Evolutionary conservation across 2,113 vertebrate species (phyloP).

Genomic region (Tachuris rubrigastra): DNA sequence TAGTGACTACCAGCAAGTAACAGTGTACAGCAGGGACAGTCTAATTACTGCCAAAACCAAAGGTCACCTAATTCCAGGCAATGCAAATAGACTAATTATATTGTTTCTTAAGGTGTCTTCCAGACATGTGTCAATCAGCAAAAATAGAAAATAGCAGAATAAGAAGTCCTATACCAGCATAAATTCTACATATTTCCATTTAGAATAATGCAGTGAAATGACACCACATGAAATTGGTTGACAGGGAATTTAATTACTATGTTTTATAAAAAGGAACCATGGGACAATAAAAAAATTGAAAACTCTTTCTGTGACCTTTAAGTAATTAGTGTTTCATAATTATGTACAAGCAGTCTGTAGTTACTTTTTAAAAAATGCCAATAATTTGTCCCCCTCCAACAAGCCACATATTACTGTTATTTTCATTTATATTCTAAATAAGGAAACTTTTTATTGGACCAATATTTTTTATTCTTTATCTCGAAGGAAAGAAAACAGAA

Average conservation of each 20-base stretch:
- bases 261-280: background rate
- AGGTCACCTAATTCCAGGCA: conserved; percentile 83
- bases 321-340: conserved; percentile 41
- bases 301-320: conserved; percentile 35
- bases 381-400: background rate
- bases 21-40: conserved; percentile 53
- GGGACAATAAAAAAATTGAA: background rate
- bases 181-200: conserved; percentile 5
- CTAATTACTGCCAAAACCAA: conserved; percentile 89
- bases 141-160: conserved; percentile 51
- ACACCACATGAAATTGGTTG: conserved; percentile 8
- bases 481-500: background rate
- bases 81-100: conserved; percentile 87
- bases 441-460: background rate
- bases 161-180: background rate
- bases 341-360: background rate
- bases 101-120: conserved; percentile 70
- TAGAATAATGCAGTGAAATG: background rate
- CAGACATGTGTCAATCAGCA: conserved; percentile 77
- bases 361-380: background rate
- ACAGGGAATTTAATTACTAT: conserved; percentile 31
- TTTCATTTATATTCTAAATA: background rate
- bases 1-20: conserved; percentile 64
- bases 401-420: background rate
- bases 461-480: background rate